Percentiles rank a stretch among this genome's conserved stretches.
phyloP scores from a whole-genome alignment of 2,797 vertebrate genomes.

The Taenioides sp. region DNA sequence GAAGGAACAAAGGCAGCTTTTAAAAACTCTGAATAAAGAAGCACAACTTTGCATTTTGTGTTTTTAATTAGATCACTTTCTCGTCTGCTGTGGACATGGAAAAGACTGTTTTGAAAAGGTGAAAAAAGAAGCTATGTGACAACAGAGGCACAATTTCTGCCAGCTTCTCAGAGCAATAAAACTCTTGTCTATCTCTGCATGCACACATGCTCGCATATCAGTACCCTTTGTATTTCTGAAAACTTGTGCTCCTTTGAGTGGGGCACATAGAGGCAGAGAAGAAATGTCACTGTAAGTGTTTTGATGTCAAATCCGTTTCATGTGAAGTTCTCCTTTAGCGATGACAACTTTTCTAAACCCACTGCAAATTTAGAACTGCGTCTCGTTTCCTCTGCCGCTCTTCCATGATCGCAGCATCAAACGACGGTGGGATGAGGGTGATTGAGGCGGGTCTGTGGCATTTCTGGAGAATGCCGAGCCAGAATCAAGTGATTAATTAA shows the following conservation, averaged over 20 bases:
- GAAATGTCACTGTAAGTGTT: conserved; percentile 81
- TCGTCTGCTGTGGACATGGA: conserved; percentile 69
- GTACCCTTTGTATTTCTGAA: conserved; percentile 76
- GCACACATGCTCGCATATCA: conserved; percentile 76
- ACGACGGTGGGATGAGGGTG: conserved; percentile 64
- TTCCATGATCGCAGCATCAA: conserved; percentile 73
- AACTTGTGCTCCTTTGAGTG: conserved; percentile 78
- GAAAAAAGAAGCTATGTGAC: conserved; percentile 64
- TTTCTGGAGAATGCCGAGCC: conserved; percentile 68
- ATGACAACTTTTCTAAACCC: conserved; percentile 81
- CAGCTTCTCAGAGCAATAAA: conserved; percentile 70
- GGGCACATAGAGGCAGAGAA: conserved; percentile 74
- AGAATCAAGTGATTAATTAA: conserved; percentile 83
- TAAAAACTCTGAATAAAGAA: conserved; percentile 73
- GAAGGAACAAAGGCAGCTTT: conserved; percentile 62
- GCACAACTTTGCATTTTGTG: conserved; percentile 69
- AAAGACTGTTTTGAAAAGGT: conserved; percentile 65
- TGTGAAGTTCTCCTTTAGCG: conserved; percentile 81
- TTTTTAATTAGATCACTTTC: conserved; percentile 79
- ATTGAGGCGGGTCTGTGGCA: conserved; percentile 74
- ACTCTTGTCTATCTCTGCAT: conserved; percentile 78
- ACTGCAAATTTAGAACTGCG: conserved; percentile 79
- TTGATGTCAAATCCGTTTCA: conserved; percentile 81
- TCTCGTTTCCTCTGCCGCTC: conserved; percentile 64
- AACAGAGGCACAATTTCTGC: conserved; percentile 77